phyloP scores from a whole-genome alignment of 2,113 vertebrate genomes.

The Corythoichthys intestinalis region DNA sequence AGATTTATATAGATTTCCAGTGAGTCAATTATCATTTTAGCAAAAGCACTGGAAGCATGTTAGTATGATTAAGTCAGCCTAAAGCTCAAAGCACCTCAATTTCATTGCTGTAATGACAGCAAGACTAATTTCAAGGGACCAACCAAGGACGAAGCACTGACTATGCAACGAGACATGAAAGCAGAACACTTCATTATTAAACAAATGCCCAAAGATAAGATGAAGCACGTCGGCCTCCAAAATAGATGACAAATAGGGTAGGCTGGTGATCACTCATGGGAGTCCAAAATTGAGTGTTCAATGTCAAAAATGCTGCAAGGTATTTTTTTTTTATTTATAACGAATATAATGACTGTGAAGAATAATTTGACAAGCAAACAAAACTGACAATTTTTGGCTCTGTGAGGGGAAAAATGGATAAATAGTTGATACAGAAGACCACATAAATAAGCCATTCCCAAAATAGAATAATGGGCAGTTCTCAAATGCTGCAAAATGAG shows the following conservation, averaged over 20 bases:
- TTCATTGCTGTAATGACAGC: background rate
- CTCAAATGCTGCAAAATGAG: conserved; percentile 32
- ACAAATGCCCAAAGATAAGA: background rate
- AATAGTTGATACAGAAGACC: background rate
- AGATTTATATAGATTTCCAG: background rate
- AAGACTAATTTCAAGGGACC: background rate
- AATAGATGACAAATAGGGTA: background rate
- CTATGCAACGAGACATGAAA: background rate
- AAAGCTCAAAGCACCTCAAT: background rate
- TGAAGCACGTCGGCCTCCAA: background rate
- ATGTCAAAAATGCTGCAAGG: background rate
- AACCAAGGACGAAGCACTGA: background rate
- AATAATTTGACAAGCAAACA: background rate
- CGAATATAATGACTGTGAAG: background rate
- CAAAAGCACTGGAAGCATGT: background rate
- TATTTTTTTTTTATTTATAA: background rate
- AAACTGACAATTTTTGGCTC: background rate
- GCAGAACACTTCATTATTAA: background rate
- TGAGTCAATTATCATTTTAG: background rate
- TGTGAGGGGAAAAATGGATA: background rate
- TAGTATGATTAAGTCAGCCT: background rate
- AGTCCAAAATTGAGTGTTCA: background rate
- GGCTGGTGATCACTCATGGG: background rate
- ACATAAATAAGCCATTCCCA: conserved; percentile 17
- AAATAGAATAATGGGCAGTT: conserved; percentile 13